phyloP scores from a whole-genome alignment of 1,140 invertebrate species.

The Metaphire vulgaris region DNA sequence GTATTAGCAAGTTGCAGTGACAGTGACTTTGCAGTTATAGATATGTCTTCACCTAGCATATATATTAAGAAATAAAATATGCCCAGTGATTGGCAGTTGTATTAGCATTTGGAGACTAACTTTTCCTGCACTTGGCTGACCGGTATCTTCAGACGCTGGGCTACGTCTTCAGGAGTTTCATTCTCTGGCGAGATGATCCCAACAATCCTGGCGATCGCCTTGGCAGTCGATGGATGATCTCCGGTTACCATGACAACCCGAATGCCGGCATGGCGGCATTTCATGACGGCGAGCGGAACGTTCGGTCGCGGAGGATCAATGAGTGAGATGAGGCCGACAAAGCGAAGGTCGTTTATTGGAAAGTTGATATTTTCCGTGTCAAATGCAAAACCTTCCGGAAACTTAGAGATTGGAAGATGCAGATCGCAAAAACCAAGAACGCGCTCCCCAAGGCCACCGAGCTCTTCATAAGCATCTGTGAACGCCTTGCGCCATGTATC shows the following conservation, averaged over 20 bases:
- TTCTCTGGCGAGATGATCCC: slow-evolving; percentile 61
- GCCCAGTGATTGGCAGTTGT: too few relatives aligned
- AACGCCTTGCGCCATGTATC: slow-evolving; percentile 97
- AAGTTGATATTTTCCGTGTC: slow-evolving; percentile 84
- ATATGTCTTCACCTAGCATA: too few relatives aligned
- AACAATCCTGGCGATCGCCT: slow-evolving; percentile 65
- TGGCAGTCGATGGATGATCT: slow-evolving; percentile 76
- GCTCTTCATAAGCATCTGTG: slow-evolving; percentile 91
- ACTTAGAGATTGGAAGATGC: slow-evolving; percentile 81
- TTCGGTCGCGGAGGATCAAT: slow-evolving; percentile 73
- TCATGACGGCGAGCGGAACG: slow-evolving; percentile 90
- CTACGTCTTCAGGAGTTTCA: slow-evolving; percentile 67
- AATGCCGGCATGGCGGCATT: slow-evolving; percentile 96
- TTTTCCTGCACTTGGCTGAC: slow-evolving; percentile 58
- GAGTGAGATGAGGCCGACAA: slow-evolving; percentile 98
- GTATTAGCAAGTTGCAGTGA: too few relatives aligned
- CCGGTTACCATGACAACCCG: slow-evolving; percentile 62
- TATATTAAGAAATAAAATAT: too few relatives aligned
- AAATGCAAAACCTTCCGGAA: slow-evolving; percentile 78
- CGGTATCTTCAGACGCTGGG: slow-evolving; percentile 66
- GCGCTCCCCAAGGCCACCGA: slow-evolving; percentile 62
- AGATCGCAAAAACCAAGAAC: slow-evolving; percentile 72
- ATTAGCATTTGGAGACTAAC: too few relatives aligned
- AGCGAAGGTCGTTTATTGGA: slow-evolving; percentile 83
- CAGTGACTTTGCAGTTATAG: too few relatives aligned